Evolutionary conservation across 2,888 invertebrate genomes (phyloP).

Genomic region (Cistogaster globosa): DNA sequence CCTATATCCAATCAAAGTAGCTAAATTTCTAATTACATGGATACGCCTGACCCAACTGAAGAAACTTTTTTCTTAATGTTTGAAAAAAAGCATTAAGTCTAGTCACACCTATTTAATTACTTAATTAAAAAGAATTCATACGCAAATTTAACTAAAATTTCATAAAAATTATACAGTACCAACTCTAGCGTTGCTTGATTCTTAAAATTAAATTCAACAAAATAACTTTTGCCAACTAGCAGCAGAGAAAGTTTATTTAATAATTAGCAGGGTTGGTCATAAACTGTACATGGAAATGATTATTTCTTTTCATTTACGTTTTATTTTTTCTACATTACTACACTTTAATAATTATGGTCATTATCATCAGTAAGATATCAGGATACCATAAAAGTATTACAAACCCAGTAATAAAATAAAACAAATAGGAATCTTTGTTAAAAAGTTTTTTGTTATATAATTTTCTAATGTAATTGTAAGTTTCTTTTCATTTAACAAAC

Average conservation of each 20-base stretch:
- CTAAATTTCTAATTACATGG: too few species aligned
- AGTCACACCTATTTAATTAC: conserved; percentile 61
- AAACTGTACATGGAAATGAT: conserved; percentile 2
- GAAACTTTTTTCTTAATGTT: not conserved
- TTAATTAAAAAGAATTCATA: conserved; percentile 61
- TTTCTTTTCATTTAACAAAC: conserved; percentile 6
- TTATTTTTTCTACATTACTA: not conserved
- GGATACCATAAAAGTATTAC: not conserved
- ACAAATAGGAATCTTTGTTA: not conserved
- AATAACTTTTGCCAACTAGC: conserved; percentile 9
- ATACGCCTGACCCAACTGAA: not conserved
- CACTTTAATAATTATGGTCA: conserved; percentile 6
- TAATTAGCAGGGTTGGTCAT: not conserved
- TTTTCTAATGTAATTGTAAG: conserved; percentile 7
- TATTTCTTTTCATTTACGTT: not conserved
- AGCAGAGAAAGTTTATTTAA: not conserved
- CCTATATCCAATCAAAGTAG: too few species aligned
- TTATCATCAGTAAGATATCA: not conserved
- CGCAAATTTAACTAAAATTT: conserved; percentile 57
- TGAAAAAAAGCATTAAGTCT: conserved; percentile 8
- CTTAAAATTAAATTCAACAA: conserved; percentile 25
- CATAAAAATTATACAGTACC: conserved; percentile 37
- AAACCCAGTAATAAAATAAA: not conserved
- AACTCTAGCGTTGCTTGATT: not conserved
- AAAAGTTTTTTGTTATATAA: conserved; percentile 3